Evolutionary conservation across 37 sponge, comb jelly and placozoan genomes (phyloP).

Genomic region (Oscarella lobularis): DNA sequence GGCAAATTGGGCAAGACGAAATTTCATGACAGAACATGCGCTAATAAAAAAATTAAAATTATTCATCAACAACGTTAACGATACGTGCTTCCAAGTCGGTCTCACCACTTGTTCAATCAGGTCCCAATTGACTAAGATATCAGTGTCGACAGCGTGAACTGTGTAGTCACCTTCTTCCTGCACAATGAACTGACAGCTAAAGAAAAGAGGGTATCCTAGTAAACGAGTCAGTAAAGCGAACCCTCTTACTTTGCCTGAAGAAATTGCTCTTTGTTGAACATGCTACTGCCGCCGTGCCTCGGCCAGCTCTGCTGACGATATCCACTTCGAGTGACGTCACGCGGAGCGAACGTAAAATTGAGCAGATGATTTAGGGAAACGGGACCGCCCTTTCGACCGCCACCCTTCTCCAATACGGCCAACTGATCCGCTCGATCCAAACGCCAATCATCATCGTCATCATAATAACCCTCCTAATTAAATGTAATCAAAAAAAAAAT

Average conservation of each 20-base stretch:
- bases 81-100: background rate
- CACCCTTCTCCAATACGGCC: no score
- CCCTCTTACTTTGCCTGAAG: slow-evolving; percentile 64
- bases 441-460: no score
- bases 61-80: background rate
- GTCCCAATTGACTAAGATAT: slow-evolving; percentile 64
- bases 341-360: slow-evolving; percentile 48
- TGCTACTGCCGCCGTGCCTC: background rate
- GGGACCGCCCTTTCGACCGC: slow-evolving; percentile 17
- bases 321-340: background rate
- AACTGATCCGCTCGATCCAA: no score
- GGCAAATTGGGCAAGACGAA: slow-evolving; percentile 85
- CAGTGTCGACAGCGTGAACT: slow-evolving; percentile 50
- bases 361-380: slow-evolving; percentile 65
- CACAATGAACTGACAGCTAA: slow-evolving; percentile 79
- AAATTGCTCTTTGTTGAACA: slow-evolving; percentile 71
- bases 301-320: background rate
- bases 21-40: slow-evolving; percentile 72
- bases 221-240: background rate
- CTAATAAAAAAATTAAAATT: slow-evolving; percentile 6
- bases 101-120: slow-evolving; percentile 71
- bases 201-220: background rate
- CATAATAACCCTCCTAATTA: no score
- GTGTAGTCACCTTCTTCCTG: slow-evolving; percentile 38
- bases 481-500: no score